A percentile compares a stretch with the other conserved stretches of the same genome.
These are phyloP conservation scores for Miniopterus natalensis DNA, from an alignment of 2,113 vertebrate genomes.

Conservation along the genomic window DNA sequence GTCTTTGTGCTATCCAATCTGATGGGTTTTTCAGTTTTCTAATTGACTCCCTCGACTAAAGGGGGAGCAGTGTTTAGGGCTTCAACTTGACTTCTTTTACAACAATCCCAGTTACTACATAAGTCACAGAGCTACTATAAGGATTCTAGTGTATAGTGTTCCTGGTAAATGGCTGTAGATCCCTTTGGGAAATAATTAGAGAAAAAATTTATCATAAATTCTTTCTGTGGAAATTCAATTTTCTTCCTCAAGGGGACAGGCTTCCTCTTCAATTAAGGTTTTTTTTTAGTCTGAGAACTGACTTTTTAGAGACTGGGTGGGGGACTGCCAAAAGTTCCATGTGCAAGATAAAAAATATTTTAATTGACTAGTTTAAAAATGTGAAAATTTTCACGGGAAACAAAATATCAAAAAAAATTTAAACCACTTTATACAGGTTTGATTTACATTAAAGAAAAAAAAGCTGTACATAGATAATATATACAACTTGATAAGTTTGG, in stretches of 20 bases:
- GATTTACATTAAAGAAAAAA: background rate
- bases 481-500: background rate
- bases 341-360: background rate
- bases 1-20: background rate
- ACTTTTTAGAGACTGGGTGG: background rate
- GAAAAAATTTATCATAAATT: background rate
- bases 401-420: background rate
- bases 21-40: background rate
- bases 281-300: background rate
- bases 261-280: background rate
- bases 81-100: background rate
- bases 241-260: background rate
- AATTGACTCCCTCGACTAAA: background rate
- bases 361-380: background rate
- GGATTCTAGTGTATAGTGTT: background rate
- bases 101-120: background rate
- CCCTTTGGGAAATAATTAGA: background rate
- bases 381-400: background rate
- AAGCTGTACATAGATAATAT: background rate
- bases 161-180: background rate
- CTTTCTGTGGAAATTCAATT: background rate
- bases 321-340: background rate
- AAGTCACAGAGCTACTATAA: background rate
- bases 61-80: background rate
- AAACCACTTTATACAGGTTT: background rate